Evolutionary conservation across 2,113 vertebrate species (phyloP).

Genomic region (Catharus bicknelli): DNA sequence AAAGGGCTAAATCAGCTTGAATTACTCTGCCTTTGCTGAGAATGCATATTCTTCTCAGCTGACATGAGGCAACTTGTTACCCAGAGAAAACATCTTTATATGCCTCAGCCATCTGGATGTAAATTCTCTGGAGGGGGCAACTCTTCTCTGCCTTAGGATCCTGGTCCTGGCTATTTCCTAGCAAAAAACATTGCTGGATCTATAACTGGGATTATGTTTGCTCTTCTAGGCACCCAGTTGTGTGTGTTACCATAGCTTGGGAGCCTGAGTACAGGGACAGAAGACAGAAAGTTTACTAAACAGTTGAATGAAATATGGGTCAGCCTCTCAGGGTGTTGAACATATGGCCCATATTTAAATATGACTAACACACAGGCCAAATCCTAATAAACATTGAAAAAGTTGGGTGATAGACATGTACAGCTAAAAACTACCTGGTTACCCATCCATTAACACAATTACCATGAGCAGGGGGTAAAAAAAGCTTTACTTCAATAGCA

Average conservation of each 20-base stretch:
- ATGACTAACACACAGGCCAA: background rate
- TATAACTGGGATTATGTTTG: background rate
- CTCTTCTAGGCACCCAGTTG: background rate
- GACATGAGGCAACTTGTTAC: conserved; percentile 41
- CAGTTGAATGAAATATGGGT: conserved; percentile 39
- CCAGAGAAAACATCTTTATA: conserved; percentile 50
- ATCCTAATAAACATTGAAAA: conserved; percentile 26
- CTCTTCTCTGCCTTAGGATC: background rate
- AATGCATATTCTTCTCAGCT: conserved; percentile 27
- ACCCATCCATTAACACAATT: background rate
- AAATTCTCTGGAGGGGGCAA: conserved; percentile 26
- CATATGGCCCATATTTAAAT: conserved; percentile 31
- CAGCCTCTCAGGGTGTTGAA: background rate
- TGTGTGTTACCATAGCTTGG: background rate
- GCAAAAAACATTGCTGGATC: background rate
- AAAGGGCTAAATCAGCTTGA: conserved; percentile 42
- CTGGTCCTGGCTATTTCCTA: background rate
- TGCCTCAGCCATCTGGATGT: conserved; percentile 39
- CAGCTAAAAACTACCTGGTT: background rate
- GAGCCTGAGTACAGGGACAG: background rate
- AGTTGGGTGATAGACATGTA: background rate
- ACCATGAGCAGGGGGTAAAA: background rate
- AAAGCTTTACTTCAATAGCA: background rate
- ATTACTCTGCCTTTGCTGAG: conserved; percentile 44
- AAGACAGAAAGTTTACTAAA: conserved; percentile 34